A percentile compares a stretch with the other conserved stretches of the same genome.
phyloP scores from a whole-genome alignment of 2,888 invertebrate genomes.

The Drosophila limbata region DNA sequence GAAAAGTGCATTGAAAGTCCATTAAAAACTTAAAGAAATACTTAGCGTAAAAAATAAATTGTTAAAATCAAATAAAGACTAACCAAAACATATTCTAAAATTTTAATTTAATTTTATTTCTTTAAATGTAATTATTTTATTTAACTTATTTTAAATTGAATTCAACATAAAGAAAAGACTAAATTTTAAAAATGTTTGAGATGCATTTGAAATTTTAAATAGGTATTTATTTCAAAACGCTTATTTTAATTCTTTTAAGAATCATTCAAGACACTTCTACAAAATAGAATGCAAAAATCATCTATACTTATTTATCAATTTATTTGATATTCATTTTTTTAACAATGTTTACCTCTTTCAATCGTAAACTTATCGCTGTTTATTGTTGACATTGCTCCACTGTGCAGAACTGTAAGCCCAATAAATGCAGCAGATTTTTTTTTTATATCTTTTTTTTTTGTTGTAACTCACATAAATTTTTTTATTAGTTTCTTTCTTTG shows the following conservation, averaged over 20 bases:
- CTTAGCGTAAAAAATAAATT: no score
- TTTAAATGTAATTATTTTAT: no score
- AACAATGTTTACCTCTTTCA: neutral
- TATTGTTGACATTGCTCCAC: conserved; percentile 9
- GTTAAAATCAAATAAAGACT: no score
- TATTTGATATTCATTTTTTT: no score
- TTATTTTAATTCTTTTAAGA: neutral
- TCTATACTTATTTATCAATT: neutral
- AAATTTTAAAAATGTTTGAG: neutral
- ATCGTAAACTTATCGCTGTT: no score
- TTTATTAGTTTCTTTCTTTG: conserved; percentile 73
- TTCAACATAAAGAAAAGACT: neutral
- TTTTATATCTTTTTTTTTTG: conserved; percentile 22
- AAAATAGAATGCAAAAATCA: neutral
- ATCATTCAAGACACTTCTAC: no score
- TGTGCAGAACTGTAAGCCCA: conserved; percentile 29
- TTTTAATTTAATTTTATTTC: no score
- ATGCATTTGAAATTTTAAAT: neutral
- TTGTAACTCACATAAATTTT: conserved; percentile 73
- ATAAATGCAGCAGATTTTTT: conserved; percentile 43
- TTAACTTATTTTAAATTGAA: no score
- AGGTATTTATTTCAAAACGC: no score
- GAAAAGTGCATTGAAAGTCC: no score
- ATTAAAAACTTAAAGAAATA: no score
- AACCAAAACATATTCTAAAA: no score